Evolutionary conservation across 2,888 invertebrate species (phyloP).

Genomic region (Amaurobius ferox): DNA sequence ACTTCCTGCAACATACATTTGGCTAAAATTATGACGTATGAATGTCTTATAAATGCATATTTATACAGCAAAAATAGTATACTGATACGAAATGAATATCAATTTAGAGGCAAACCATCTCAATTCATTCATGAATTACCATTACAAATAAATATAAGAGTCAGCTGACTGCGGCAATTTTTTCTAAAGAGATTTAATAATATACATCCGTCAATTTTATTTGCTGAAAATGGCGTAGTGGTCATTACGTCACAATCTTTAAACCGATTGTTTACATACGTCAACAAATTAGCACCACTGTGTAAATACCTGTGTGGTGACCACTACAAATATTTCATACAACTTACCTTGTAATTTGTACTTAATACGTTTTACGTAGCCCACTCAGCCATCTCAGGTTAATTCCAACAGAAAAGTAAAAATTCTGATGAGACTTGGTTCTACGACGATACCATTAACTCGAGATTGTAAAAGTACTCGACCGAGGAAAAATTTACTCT

Average conservation of each 20-base stretch:
- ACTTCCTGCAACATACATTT: too few species aligned
- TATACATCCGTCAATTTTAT: constrained; percentile 22
- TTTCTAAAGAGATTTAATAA: not conserved
- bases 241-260: constrained; percentile 49
- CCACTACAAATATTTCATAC: not conserved
- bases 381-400: constrained; percentile 48
- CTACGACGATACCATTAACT: constrained; percentile 50
- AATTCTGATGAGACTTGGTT: constrained; percentile 29
- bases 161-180: not conserved
- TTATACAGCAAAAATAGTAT: too few species aligned
- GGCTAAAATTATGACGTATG: too few species aligned
- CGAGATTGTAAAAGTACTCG: constrained; percentile 35
- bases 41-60: too few species aligned
- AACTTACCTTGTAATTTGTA: constrained; percentile 49
- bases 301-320: constrained; percentile 10
- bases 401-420: constrained; percentile 39
- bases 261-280: constrained; percentile 46
- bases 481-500: constrained; percentile 52
- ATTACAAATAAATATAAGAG: too few species aligned
- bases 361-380: constrained; percentile 37
- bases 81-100: too few species aligned
- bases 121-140: too few species aligned
- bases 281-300: constrained; percentile 12
- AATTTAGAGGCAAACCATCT: too few species aligned
- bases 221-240: constrained; percentile 44